Evolutionary conservation across 2,888 invertebrate genomes (phyloP), one percentile per base, ranked within the genome.

Genomic region (Belgica antarctica): DNA sequence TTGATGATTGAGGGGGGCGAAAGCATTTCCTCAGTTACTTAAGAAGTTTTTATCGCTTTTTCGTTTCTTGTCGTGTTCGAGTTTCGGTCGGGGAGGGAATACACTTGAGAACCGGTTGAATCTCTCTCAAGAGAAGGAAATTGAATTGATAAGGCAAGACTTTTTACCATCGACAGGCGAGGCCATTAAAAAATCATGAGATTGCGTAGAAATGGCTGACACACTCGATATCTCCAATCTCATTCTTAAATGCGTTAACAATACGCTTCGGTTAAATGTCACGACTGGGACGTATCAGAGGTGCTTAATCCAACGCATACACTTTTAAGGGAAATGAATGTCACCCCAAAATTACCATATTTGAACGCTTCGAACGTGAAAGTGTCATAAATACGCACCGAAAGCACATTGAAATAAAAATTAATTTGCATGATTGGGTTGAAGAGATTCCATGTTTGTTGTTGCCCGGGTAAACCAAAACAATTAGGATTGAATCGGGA

Each of bases 201-300:
- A 12, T 34, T 34, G n/a, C n/a, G n/a, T n/a, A n/a, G 12, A 31
- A 31, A 31, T 31, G 34, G 34, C 12, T 31, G 7, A 5, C n/a
- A n/a, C 7, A 15, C 4, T 41, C 41, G 41, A 41, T 63, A 63
- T 63, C 63, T 62, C 19, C 24, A 63, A 63, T 63, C 63, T 63
- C 12, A 31, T 17, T 63, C 63, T 63, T 41, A 17, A 57, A 47
- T 47, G 47, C 5, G 7, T 47, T 15, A n/a, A n/a, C 46, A 46
- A 17, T 62, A 34, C 12, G 17, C 7, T 34, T 10, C 15, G n/a
- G 41, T 41, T 17, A 17, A 41, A 63, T 46, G 63, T 41, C 24
- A 41, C 63, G 22, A 63, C 5, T 63, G 46, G 63, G 63, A 63
- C 41, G 19, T 22, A 46, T 63, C 36, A 46, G 46, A 63, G 22